A percentile compares a stretch with the other conserved stretches of the same genome.
Conservation (phyloP, 2,797 vertebrate genomes). For the Cynodonichthys magdalenae region DNA sequence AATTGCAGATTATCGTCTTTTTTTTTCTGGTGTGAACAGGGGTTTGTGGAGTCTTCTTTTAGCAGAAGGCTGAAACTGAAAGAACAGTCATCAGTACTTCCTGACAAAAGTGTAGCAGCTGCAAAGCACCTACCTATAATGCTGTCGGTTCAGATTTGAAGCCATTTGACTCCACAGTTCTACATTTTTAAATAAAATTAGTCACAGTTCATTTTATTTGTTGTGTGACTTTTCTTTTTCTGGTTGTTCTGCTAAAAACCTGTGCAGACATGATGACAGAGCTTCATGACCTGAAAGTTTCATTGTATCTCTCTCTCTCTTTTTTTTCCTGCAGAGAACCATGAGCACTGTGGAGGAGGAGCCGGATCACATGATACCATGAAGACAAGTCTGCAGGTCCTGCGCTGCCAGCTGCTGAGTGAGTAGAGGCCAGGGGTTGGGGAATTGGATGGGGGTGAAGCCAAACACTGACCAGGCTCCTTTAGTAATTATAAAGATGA, state of each 20-base stretch:
- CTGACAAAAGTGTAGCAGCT: constrained; percentile 31
- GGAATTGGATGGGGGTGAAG: neutral
- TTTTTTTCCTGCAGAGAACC: constrained; percentile 80
- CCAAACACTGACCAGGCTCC: too few relatives aligned
- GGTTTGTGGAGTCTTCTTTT: constrained; percentile 43
- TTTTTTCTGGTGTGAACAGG: constrained; percentile 12
- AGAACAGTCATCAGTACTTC: constrained; percentile 42
- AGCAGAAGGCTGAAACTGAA: constrained; percentile 46
- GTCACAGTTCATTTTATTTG: constrained; percentile 18
- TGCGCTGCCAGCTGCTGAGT: constrained; percentile 98
- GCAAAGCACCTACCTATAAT: constrained; percentile 50
- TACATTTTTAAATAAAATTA: neutral
- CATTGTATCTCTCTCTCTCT: constrained; percentile 36
- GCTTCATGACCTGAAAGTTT: constrained; percentile 27
- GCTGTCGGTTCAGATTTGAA: constrained; percentile 62
- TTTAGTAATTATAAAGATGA: too few relatives aligned
- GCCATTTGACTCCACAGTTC: too few relatives aligned
- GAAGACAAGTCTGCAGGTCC: constrained; percentile 99
- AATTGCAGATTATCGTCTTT: neutral
- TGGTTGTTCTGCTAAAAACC: constrained; percentile 12
- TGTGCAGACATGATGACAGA: constrained; percentile 17
- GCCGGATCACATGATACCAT: constrained; percentile 99
- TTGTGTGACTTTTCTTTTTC: constrained; percentile 16
- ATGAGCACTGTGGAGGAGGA: constrained; percentile 98
- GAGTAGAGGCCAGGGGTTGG: constrained; percentile 74